Evolutionary conservation across 2,888 invertebrate genomes (phyloP).

Genomic region (Eulithis testata): DNA sequence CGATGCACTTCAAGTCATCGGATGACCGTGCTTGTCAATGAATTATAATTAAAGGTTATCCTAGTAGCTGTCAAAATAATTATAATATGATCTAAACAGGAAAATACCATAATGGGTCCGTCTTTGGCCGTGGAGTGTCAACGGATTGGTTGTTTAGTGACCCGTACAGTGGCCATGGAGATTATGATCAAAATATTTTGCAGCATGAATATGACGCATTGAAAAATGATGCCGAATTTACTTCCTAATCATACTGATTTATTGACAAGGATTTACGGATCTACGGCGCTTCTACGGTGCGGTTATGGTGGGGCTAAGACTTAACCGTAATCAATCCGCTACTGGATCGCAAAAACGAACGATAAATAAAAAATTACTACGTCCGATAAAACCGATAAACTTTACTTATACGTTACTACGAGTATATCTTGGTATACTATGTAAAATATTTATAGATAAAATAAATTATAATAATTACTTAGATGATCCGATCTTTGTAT

Average conservation of each 20-base stretch:
- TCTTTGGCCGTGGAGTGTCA: constrained; percentile 21
- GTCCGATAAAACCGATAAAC: too few relatives aligned
- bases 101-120: constrained; percentile 11
- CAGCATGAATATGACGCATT: constrained; percentile 6
- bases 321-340: too few relatives aligned
- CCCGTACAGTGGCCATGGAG: constrained; percentile 5
- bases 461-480: too few relatives aligned
- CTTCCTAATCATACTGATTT: neutral
- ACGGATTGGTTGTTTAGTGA: constrained; percentile 9
- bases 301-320: too few relatives aligned
- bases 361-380: too few relatives aligned
- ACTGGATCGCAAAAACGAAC: too few relatives aligned
- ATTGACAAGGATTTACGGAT: neutral
- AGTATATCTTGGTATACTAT: too few relatives aligned
- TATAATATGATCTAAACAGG: constrained; percentile 16
- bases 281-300: too few relatives aligned
- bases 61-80: constrained; percentile 5
- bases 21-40: neutral
- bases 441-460: too few relatives aligned
- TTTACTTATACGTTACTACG: too few relatives aligned
- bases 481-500: too few relatives aligned
- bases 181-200: constrained; percentile 16
- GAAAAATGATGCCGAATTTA: neutral
- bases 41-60: constrained; percentile 8
- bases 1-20: neutral